Evolutionary conservation across 2,113 vertebrate genomes (phyloP), one percentile per base, ranked within the genome.

Genomic region (Tylochromis polylepis): DNA sequence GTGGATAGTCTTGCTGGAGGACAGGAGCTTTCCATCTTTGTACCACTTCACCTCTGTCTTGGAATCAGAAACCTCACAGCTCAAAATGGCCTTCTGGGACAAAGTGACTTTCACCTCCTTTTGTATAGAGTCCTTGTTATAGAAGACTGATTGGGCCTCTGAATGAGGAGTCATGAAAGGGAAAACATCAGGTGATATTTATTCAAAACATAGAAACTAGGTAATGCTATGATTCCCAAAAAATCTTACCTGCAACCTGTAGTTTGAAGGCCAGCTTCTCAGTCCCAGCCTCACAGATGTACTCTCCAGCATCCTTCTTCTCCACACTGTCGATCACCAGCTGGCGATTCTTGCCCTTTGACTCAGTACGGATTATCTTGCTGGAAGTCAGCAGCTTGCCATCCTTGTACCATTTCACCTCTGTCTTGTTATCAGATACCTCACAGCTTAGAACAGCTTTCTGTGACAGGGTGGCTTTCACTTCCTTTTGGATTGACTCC

Each of bases 401-500:
- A 1, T 97, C 96, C 27, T 97, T 98, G 94, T 88, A 97, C 97
- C 97, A 97, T 11, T 95, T 97, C 83, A 98, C 97, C 29, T 97
- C 93, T 0, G 95, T 96, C 46, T 95, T 67, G 2, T 83, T 79
- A 57, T 97, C 92, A 10, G 94, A 87, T 3, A 97, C 95, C 84
- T 97, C 96, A 5, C 97, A 97, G 88, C 86, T 89, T 14, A 97
- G 90, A n/a, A 86, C 89, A 58, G 95, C 91, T 3, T 94, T 97
- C 85, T 96, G 94, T 8, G 93, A 92, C 24, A 93, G 78, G 31
- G 60, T 34, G 1, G 93, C 94, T 0, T 92, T 96, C n/a, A 97
- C 91, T 77, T 97, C 96, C 2, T 90, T 96, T 91, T 97, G 96
- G 4, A 97, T 82, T 0, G 96, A 94, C 8, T 97, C 96, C 57